phyloP scores from a whole-genome alignment of 92 coral and sea anemone species.

The Galaxea fascicularis region DNA sequence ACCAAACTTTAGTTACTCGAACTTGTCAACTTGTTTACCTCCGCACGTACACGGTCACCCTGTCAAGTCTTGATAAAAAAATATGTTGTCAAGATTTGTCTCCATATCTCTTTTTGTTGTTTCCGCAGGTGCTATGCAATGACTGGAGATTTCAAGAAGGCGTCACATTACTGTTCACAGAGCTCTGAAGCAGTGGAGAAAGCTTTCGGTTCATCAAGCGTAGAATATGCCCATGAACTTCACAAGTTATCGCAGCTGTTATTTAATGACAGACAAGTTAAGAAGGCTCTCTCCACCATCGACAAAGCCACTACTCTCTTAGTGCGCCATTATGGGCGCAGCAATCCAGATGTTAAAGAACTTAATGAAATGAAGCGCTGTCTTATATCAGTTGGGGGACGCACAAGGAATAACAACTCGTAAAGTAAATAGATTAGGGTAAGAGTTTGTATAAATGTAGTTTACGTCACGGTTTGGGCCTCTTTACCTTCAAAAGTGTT shows the following conservation, averaged over 20 bases:
- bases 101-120: neutral
- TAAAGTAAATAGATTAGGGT: neutral
- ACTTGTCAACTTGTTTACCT: neutral
- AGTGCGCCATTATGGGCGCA: constrained; percentile 83
- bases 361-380: constrained; percentile 89
- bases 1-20: neutral
- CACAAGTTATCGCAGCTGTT: constrained; percentile 93
- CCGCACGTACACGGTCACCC: neutral
- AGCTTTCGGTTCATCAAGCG: constrained; percentile 91
- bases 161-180: constrained; percentile 90
- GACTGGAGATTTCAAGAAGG: constrained; percentile 93
- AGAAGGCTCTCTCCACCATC: constrained; percentile 86
- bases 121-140: constrained; percentile 85
- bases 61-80: neutral
- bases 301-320: constrained; percentile 82
- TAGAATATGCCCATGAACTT: constrained; percentile 96
- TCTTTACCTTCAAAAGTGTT: neutral
- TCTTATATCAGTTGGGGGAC: constrained; percentile 71
- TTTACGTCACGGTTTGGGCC: neutral
- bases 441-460: neutral
- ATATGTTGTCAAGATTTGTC: neutral
- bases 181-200: constrained; percentile 96
- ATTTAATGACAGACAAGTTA: constrained; percentile 91
- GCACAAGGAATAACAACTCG: constrained; percentile 20
- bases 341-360: constrained; percentile 93